Evolutionary conservation across 2,797 vertebrate genomes (phyloP).

Genomic region (Vultur gryphus): DNA sequence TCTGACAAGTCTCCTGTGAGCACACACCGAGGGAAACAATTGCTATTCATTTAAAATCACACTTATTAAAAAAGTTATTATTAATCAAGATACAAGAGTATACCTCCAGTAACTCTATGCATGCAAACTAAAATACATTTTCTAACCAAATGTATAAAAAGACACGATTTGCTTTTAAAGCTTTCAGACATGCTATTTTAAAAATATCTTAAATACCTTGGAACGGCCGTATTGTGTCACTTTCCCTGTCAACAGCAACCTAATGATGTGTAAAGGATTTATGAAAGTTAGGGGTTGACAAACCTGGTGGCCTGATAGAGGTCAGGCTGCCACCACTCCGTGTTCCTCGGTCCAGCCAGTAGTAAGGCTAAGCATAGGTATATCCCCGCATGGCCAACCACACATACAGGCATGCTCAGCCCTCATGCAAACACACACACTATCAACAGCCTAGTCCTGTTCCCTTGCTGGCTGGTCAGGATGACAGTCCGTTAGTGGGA

Average conservation of each 20-base stretch:
- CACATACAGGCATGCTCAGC: neutral
- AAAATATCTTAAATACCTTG: neutral
- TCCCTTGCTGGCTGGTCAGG: too few species aligned
- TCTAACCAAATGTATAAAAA: neutral
- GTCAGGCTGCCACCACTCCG: neutral
- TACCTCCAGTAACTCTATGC: neutral
- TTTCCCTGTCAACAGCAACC: neutral
- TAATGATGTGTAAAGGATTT: neutral
- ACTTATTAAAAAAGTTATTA: neutral
- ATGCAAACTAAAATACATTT: neutral
- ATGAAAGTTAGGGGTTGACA: rapidly evolving
- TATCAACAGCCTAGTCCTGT: rapidly evolving
- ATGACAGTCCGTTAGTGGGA: rapidly evolving
- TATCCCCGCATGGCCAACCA: neutral
- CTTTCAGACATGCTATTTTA: neutral
- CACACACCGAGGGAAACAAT: neutral
- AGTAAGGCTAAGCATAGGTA: neutral
- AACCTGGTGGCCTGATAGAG: too few species aligned
- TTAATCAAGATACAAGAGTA: neutral
- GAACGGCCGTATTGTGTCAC: neutral
- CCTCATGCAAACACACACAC: rapidly evolving
- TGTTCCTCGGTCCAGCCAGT: neutral
- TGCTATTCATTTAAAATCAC: neutral
- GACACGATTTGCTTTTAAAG: neutral
- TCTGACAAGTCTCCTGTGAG: neutral